These are phyloP conservation scores for Brachionus rotundiformis DNA, from an alignment of 1,140 invertebrate genomes.

Conservation along the genomic window DNA sequence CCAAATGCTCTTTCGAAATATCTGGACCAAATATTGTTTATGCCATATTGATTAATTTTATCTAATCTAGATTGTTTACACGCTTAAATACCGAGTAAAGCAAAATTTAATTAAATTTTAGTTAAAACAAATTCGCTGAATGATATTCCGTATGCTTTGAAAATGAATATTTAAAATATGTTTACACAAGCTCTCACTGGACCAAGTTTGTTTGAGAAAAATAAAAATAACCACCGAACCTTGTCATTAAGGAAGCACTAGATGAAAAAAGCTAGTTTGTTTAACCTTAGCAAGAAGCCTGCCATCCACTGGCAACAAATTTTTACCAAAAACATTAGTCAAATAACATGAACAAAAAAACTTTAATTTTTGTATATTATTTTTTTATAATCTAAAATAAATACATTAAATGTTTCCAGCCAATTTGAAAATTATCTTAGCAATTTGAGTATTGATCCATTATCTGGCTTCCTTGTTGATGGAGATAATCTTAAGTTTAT, in stretches of 20 bases:
- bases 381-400: too few species aligned
- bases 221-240: slow-evolving; percentile 1
- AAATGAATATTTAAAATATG: neutral
- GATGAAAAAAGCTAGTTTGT: neutral
- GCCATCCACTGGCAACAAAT: neutral
- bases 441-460: slow-evolving; percentile 25
- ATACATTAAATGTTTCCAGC: slow-evolving; percentile 29
- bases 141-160: neutral
- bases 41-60: neutral
- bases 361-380: neutral
- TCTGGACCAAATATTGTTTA: slow-evolving; percentile 7
- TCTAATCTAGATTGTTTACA: neutral
- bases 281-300: neutral
- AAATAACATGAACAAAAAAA: too few species aligned
- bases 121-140: neutral
- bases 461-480: slow-evolving; percentile 15
- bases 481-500: neutral
- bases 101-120: slow-evolving; percentile 7
- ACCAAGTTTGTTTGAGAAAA: neutral
- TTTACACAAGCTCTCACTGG: neutral
- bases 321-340: too few species aligned
- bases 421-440: slow-evolving; percentile 33
- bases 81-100: neutral
- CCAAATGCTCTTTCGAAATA: neutral
- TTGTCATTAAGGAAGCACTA: neutral